These are phyloP conservation scores for Malachius bipustulatus DNA, from an alignment of 2,888 invertebrate genomes.

Conservation along the genomic window DNA sequence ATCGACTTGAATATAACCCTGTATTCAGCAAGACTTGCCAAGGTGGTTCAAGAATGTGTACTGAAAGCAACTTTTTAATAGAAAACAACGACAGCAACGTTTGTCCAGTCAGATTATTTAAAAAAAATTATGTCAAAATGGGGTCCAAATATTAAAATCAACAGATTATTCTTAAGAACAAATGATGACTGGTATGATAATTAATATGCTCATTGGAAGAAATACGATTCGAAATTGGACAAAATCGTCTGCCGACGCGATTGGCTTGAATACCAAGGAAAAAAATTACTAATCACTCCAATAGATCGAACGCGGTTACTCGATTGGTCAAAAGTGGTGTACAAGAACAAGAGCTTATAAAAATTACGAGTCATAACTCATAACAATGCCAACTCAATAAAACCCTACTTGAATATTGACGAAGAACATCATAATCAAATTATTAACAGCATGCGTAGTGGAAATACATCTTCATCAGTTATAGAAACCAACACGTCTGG, in stretches of 20 bases:
- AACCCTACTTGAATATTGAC: slow-evolving; percentile 1
- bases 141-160: slow-evolving; percentile 10
- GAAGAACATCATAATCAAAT: neutral
- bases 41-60: neutral
- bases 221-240: neutral
- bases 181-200: neutral
- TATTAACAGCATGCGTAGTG: neutral
- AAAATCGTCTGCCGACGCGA: neutral
- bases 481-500: neutral
- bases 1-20: slow-evolving; percentile 12
- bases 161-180: slow-evolving; percentile 6
- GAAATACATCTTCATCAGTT: neutral
- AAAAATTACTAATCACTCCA: neutral
- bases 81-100: neutral
- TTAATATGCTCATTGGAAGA: slow-evolving; percentile 1
- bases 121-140: slow-evolving; percentile 2
- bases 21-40: slow-evolving; percentile 3
- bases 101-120: slow-evolving; percentile 6
- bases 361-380: slow-evolving; percentile 1
- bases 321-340: neutral
- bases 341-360: neutral
- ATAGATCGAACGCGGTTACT: neutral
- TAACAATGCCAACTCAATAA: too few species aligned
- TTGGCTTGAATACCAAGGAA: slow-evolving; percentile 2
- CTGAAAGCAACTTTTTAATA: neutral